A percentile compares a stretch with the other conserved stretches of the same genome.
Evolutionary conservation across 2,888 invertebrate species (phyloP).

Genomic region (Seladonia tumulorum): DNA sequence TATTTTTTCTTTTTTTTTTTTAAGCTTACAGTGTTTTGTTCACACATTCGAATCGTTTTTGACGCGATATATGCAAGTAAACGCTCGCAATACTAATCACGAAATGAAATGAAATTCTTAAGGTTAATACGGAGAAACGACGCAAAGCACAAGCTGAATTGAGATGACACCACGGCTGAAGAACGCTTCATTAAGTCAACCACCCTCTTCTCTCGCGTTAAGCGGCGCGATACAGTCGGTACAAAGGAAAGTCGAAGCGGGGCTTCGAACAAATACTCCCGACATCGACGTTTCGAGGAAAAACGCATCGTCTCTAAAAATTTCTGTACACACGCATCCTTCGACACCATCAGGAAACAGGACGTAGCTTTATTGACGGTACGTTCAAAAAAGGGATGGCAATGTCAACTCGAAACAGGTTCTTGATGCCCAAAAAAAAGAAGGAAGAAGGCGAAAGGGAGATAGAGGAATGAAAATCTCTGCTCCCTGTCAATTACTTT

Average conservation of each 20-base stretch:
- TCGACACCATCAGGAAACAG: conserved; percentile 15
- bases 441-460: neutral
- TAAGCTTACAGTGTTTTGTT: too few species aligned
- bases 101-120: neutral
- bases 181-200: conserved; percentile 54
- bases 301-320: conserved; percentile 36
- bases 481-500: neutral
- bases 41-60: too few species aligned
- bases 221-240: conserved; percentile 25
- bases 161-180: conserved; percentile 17
- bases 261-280: conserved; percentile 42
- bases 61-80: too few species aligned
- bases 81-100: neutral
- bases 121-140: neutral
- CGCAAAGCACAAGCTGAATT: conserved; percentile 8
- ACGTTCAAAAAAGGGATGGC: neutral
- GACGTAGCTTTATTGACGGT: conserved; percentile 14
- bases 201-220: conserved; percentile 37
- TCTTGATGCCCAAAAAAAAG: neutral
- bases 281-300: conserved; percentile 34
- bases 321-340: conserved; percentile 38
- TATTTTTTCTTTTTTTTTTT: too few species aligned
- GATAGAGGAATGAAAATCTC: neutral
- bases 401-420: conserved; percentile 18
- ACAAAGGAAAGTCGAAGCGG: conserved; percentile 56